These are phyloP conservation scores for Eupelmus urozonus DNA, from an alignment of 2,888 invertebrate species.

Conservation along the genomic window DNA sequence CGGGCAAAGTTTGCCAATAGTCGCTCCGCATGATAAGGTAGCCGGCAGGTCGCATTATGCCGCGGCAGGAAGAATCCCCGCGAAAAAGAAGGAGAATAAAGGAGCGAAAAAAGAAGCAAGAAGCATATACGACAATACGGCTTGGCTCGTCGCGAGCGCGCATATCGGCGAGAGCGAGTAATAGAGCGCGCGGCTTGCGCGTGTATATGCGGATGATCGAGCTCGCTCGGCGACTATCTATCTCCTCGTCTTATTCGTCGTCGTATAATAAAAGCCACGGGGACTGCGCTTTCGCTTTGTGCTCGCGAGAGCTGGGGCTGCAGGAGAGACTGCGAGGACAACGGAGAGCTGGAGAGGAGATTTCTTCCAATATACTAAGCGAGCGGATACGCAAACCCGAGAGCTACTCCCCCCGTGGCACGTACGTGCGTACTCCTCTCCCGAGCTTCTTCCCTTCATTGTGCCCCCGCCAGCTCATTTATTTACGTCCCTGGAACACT, in stretches of 20 bases:
- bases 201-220: constrained; percentile 1
- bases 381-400: constrained; percentile 71
- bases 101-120: background rate
- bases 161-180: background rate
- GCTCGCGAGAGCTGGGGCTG: background rate
- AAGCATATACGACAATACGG: background rate
- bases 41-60: background rate
- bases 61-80: background rate
- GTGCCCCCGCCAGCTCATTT: constrained; percentile 58
- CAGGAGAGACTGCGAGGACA: background rate
- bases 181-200: background rate
- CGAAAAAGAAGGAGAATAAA: background rate
- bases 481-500: constrained; percentile 69
- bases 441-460: constrained; percentile 31
- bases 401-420: constrained; percentile 34
- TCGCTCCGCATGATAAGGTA: background rate
- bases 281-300: background rate
- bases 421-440: background rate
- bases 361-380: constrained; percentile 74
- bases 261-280: constrained; percentile 15
- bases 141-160: no score
- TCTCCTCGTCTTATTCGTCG: background rate
- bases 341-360: constrained; percentile 51
- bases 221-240: background rate
- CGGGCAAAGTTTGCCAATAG: constrained; percentile 14